These are phyloP conservation scores for Papilio gigon DNA, from an alignment of 2,888 invertebrate genomes.

Conservation along the genomic window DNA sequence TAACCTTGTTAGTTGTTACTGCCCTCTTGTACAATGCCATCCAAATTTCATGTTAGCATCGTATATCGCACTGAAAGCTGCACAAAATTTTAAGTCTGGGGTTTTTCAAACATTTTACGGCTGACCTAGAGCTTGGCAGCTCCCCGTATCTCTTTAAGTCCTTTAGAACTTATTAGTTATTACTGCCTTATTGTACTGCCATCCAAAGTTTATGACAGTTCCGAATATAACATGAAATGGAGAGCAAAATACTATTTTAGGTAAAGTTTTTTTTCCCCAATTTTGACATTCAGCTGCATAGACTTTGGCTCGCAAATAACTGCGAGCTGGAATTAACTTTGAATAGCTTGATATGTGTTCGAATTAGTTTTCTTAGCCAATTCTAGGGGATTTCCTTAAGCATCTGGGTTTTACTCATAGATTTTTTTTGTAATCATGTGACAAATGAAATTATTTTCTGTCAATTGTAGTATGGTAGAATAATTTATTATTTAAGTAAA, in stretches of 20 bases:
- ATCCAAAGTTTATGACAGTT: too few species aligned
- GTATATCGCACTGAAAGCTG: not conserved
- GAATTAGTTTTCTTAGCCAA: not conserved
- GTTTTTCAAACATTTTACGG: too few species aligned
- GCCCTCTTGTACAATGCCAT: conserved; percentile 4
- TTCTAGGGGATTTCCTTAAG: conserved; percentile 10
- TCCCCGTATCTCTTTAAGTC: too few species aligned
- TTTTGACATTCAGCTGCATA: not conserved
- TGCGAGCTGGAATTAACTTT: not conserved
- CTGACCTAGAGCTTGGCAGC: too few species aligned
- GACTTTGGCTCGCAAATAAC: not conserved
- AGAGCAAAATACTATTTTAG: too few species aligned
- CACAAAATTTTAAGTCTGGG: not conserved
- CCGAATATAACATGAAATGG: too few species aligned
- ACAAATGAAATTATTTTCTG: not conserved
- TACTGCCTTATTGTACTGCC: too few species aligned
- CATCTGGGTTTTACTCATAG: not conserved
- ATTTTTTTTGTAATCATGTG: not conserved
- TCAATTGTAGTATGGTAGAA: not conserved
- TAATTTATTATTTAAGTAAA: not conserved
- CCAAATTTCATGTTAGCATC: not conserved
- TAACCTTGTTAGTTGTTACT: conserved; percentile 23
- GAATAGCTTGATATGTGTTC: not conserved
- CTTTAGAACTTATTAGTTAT: too few species aligned
- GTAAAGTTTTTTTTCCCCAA: too few species aligned